Conservation (phyloP, 2,113 vertebrate genomes). For the Aptenodytes patagonicus region DNA sequence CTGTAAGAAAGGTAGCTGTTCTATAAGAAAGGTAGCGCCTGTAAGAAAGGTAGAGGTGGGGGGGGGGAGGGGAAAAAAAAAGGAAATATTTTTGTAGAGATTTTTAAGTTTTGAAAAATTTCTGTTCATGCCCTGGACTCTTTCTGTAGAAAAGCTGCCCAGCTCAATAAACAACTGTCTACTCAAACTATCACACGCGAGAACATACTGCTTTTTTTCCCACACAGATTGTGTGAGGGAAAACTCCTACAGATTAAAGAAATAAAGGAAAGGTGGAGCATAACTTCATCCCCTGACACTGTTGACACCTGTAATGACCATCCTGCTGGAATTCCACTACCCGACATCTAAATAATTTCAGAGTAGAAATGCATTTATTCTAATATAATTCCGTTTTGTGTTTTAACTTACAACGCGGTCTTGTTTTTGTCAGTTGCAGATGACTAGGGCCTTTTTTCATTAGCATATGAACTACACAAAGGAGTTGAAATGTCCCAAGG, state of each 20-base stretch:
- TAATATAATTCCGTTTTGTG: background rate
- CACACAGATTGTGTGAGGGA: constrained; percentile 46
- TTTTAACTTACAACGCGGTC: background rate
- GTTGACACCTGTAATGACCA: background rate
- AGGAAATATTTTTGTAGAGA: background rate
- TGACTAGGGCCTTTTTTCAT: background rate
- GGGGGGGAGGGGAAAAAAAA: background rate
- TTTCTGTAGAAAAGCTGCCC: background rate
- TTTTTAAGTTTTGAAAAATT: background rate
- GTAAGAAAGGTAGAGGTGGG: background rate
- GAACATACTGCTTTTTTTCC: constrained; percentile 30
- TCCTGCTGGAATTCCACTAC: background rate
- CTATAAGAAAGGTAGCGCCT: background rate
- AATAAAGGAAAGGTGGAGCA: constrained; percentile 26
- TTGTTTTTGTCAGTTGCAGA: background rate
- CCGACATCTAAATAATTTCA: background rate
- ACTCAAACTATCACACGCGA: background rate
- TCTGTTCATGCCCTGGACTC: background rate
- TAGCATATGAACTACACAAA: background rate
- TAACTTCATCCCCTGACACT: background rate
- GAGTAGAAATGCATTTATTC: background rate
- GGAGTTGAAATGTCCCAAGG: background rate
- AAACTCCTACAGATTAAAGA: constrained; percentile 29
- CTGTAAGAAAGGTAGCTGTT: background rate
- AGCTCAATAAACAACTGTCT: constrained; percentile 39